Conservation (phyloP, 2,888 invertebrate species). For the Erynnis tages region DNA sequence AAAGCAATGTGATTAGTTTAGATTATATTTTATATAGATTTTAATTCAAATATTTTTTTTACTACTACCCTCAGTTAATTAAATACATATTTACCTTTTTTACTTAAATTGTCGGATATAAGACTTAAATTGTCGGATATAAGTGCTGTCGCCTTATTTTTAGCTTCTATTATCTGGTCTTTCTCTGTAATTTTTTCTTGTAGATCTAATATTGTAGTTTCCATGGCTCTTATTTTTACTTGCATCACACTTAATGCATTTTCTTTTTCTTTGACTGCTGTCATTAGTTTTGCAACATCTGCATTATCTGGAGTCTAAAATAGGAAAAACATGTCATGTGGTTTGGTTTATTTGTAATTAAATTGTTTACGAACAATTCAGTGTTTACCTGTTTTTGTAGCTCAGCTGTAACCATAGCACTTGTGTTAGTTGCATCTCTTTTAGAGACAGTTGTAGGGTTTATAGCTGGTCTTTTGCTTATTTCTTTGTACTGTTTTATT, state of each 20-base stretch:
- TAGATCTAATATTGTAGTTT: slow-evolving; percentile 88
- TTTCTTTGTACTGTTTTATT: slow-evolving; percentile 76
- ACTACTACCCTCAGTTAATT: too few relatives aligned
- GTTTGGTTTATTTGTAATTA: too few relatives aligned
- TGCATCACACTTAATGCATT: slow-evolving; percentile 66
- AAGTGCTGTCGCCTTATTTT: slow-evolving; percentile 89
- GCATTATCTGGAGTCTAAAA: slow-evolving; percentile 49
- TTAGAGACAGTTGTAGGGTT: slow-evolving; percentile 45
- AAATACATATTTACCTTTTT: slow-evolving; percentile 78
- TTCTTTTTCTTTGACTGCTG: slow-evolving; percentile 82
- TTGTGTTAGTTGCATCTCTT: slow-evolving; percentile 41
- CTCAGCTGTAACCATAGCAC: slow-evolving; percentile 37
- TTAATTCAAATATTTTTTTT: too few relatives aligned
- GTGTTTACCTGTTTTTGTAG: slow-evolving; percentile 31
- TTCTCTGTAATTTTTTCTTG: slow-evolving; percentile 92
- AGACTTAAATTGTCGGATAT: slow-evolving; percentile 77
- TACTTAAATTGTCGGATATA: slow-evolving; percentile 87
- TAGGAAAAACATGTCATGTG: too few relatives aligned
- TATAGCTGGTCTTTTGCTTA: slow-evolving; percentile 68
- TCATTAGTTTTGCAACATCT: slow-evolving; percentile 78
- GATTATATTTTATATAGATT: too few relatives aligned
- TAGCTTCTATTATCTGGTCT: slow-evolving; percentile 90
- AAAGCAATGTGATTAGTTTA: slow-evolving; percentile 3
- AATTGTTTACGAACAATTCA: not conserved
- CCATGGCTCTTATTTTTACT: slow-evolving; percentile 82